Evolutionary conservation across 2,888 invertebrate genomes (phyloP).

Genomic region (Orthonevra nobilis): DNA sequence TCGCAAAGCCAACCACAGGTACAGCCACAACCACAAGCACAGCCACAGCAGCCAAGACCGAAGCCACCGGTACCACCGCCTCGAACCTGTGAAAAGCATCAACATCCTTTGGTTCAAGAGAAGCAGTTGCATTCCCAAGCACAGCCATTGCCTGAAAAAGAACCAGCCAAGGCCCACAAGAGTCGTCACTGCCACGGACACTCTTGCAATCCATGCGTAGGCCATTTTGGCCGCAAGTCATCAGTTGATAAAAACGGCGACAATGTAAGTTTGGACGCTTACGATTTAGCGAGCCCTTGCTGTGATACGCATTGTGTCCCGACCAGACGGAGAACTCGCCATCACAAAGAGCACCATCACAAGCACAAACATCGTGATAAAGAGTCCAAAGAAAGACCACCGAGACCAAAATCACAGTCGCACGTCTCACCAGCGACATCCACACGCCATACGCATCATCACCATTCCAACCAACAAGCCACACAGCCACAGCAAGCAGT

Average conservation of each 20-base stretch:
- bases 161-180: constrained; percentile 71
- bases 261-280: constrained; percentile 90
- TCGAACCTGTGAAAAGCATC: constrained; percentile 78
- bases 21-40: constrained; percentile 50
- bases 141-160: constrained; percentile 66
- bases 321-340: constrained; percentile 81
- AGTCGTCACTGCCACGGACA: constrained; percentile 80
- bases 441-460: constrained; percentile 69
- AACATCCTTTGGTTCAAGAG: constrained; percentile 63
- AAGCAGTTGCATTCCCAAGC: constrained; percentile 67
- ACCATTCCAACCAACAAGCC: constrained; percentile 51
- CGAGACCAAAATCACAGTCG: constrained; percentile 76
- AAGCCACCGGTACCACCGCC: constrained; percentile 77
- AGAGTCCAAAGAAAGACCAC: constrained; percentile 76
- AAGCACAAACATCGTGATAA: constrained; percentile 83
- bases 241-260: constrained; percentile 82
- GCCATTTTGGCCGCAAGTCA: constrained; percentile 81
- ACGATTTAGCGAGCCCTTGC: constrained; percentile 92
- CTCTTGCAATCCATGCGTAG: constrained; percentile 87
- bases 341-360: constrained; percentile 83
- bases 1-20: too few relatives aligned
- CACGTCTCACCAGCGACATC: constrained; percentile 75
- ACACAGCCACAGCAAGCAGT: constrained; percentile 72
- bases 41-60: constrained; percentile 52
- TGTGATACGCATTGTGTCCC: constrained; percentile 93